Conservation (phyloP, 92 coral and sea anemone genomes). For the Zoanthus sociatus region DNA sequence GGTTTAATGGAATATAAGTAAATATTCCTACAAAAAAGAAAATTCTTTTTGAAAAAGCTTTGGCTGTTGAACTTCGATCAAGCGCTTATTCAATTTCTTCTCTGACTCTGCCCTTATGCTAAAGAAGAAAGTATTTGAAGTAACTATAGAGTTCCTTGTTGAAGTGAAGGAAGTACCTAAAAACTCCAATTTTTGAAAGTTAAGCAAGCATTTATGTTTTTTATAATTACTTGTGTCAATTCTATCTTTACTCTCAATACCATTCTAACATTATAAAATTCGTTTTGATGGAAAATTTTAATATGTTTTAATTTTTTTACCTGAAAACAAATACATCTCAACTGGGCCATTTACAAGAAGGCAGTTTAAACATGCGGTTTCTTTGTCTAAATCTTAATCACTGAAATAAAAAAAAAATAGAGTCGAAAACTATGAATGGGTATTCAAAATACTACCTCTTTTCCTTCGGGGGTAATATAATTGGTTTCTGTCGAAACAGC, state of each 20-base stretch:
- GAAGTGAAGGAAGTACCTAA: not conserved
- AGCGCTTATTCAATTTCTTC: not conserved
- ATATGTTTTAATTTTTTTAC: not conserved
- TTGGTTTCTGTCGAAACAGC: constrained; percentile 11
- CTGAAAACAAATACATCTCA: not conserved
- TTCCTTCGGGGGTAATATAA: constrained; percentile 12
- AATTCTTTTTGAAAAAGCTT: not conserved
- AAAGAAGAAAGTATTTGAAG: not conserved
- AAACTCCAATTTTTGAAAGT: not conserved
- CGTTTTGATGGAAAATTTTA: not conserved
- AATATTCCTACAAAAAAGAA: not conserved
- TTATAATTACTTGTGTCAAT: not conserved
- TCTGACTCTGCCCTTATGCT: not conserved
- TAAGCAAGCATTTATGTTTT: not conserved
- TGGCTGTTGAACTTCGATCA: constrained; percentile 6
- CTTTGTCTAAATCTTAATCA: constrained; percentile 8
- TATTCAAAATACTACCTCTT: not conserved
- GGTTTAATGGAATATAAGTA: not conserved
- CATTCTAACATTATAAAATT: not conserved
- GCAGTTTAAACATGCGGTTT: constrained; percentile 1
- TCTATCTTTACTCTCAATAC: not conserved
- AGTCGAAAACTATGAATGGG: not conserved
- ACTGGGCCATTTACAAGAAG: not conserved
- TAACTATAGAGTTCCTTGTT: not conserved
- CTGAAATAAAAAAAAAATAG: not conserved